Base-by-base conservation (phyloP, 1,140 invertebrate genomes). In the Pteromalus puparum region DNA sequence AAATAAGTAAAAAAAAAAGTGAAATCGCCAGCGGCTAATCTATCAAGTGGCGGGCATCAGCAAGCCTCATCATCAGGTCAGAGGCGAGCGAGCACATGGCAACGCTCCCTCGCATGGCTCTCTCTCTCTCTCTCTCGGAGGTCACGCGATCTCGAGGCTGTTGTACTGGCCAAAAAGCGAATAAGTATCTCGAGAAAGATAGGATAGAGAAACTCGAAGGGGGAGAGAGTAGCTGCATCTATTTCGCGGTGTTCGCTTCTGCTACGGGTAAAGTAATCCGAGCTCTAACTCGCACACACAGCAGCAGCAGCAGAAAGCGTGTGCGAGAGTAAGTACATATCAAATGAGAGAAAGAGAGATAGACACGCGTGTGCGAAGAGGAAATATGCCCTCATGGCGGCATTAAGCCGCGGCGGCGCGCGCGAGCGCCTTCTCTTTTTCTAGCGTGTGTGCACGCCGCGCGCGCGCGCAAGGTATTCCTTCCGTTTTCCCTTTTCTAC, bases 1-100 rank as follows among this genome's bases (percentile, higher is more conserved):
- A n/a, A n/a, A n/a, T 34, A 34, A 34, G 30, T 34, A 34, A 34
- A 34, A 79, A 79, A 68, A 42, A 38, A 68, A 34, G 61, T 9
- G 26, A 78, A 34, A 67, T 61, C 53, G 46, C 46, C 13, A n/a
- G 53, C 24, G 9, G 15, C 65, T 21, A 70, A 70, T 24, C 2
- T 81, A 81, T 73, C 2, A 48, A 81, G 26, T 3, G 18, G 9
- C 61, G 53, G 38, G 1, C 13, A 30, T 1, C 15, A n/a, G n/a
- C n/a, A n/a, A n/a, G n/a, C n/a, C n/a, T 72, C 24, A n/a, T 53
- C n/a, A 26, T 18, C 48, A 53, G 34, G 74, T 73, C n/a, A 65
- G 42, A 86, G 75, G 70, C 53, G 72, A 61, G 42, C 53, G 46
- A 87, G 86, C 87, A 88, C 87, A 88, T 88, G 87, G 85, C 81